Evolutionary conservation across 2,888 invertebrate species (phyloP).

Genomic region (Galeruca laticollis): DNA sequence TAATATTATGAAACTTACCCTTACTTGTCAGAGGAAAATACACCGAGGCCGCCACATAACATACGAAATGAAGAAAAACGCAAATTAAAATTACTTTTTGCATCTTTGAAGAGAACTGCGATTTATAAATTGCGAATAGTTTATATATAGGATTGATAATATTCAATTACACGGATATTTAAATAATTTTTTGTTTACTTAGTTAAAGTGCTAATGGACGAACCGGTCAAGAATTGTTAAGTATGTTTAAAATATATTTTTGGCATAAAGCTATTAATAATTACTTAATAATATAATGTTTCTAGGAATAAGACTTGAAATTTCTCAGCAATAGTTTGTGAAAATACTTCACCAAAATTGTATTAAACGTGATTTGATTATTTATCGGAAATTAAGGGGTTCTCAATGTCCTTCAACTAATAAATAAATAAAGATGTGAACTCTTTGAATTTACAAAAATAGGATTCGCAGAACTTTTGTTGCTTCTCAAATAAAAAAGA

Average conservation of each 20-base stretch:
- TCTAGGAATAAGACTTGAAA: background rate
- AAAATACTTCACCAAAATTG: background rate
- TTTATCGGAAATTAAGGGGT: background rate
- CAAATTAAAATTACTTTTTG: background rate
- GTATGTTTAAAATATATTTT: background rate
- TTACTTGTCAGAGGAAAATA: background rate
- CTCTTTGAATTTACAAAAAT: background rate
- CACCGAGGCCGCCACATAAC: background rate
- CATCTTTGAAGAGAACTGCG: too few relatives aligned
- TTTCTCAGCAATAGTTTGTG: background rate
- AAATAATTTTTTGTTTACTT: background rate
- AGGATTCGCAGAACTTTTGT: background rate
- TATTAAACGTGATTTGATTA: background rate
- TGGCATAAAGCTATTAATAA: background rate
- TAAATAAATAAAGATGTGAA: too few relatives aligned
- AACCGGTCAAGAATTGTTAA: background rate
- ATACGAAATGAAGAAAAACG: background rate
- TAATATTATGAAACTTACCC: too few relatives aligned
- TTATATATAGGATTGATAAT: conserved; percentile 4
- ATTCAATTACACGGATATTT: background rate
- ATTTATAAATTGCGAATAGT: too few relatives aligned
- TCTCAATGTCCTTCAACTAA: background rate
- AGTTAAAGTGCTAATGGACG: background rate
- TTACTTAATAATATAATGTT: background rate
- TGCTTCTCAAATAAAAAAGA: background rate